Evolutionary conservation across 2,888 invertebrate species (phyloP), one percentile per base, ranked within the genome.

Genomic region (Aphodius sticticus): DNA sequence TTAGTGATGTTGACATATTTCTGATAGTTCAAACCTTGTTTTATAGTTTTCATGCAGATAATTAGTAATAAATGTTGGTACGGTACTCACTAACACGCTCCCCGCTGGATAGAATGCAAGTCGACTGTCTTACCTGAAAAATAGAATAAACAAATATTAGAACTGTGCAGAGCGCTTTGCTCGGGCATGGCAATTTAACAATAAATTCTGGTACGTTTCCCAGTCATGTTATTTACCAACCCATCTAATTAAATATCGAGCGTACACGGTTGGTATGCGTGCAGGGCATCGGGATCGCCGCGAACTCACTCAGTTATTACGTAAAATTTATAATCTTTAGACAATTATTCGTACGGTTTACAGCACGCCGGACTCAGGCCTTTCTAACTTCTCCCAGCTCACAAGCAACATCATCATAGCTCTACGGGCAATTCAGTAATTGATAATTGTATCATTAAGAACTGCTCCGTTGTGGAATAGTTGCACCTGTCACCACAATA

Each of bases 91-190:
- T 53, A 7, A 53, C 53, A 53, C 53, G 53, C 53, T 9, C 53
- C 1, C 53, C 6, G 7, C 7, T 53, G 53, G 12, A 53, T 53
- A 53, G 53, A 53, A 53, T 5, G 53, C 53, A 53, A 53, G 12
- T 9, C 53, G 9, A 9, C 53, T 53, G 9, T 1, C 53, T 53
- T 12, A 53, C 53, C 53, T 53, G 53, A 53, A 53, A 53, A 53
- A 53, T 53, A 53, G 53, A 53, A 53, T 53, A 53, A 53, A 53
- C 53, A 53, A 53, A 53, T 53, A 53, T 53, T 53, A 53, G 53
- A 53, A 1, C 12, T 53, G 53, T 12, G 12, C 53, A 7, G 53
- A 0, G 12, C 26, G 26, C 26, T 26, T 3, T 26, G 26, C 26
- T 7, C 53, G 12, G 53, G 12, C 53, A 53, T 12, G 12, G 53